Conservation (phyloP, 2,797 vertebrate genomes). For the Zalophus californianus region DNA sequence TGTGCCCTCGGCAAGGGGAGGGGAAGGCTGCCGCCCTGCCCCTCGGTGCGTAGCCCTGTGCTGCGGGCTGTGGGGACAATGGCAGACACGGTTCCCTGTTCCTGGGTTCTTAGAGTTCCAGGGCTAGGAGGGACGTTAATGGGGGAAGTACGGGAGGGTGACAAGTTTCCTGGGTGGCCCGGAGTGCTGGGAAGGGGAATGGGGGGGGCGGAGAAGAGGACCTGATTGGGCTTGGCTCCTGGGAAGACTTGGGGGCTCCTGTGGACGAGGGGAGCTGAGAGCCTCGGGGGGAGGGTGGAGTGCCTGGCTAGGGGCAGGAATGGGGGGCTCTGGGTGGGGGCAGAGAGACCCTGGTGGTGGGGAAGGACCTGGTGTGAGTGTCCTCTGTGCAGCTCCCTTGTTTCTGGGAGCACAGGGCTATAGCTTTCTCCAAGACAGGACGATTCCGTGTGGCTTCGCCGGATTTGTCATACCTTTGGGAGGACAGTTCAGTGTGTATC, state of each 20-base stretch:
- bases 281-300: not conserved
- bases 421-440: not conserved
- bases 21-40: not conserved
- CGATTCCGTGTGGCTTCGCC: not conserved
- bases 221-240: not conserved
- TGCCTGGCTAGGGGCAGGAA: not conserved
- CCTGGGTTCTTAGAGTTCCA: not conserved
- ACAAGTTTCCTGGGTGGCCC: not conserved
- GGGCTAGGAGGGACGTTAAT: rapidly evolving
- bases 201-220: not conserved
- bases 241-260: not conserved
- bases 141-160: not conserved
- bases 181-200: not conserved
- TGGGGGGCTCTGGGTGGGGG: not conserved
- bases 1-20: not conserved
- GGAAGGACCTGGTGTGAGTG: not conserved
- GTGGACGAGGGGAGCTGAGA: not conserved
- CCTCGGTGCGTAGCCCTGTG: not conserved
- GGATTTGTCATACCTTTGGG: not conserved
- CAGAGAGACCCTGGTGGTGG: rapidly evolving
- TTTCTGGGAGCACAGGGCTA: not conserved
- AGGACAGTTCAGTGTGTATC: not conserved
- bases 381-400: not conserved
- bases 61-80: not conserved
- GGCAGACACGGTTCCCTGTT: not conserved